phyloP scores from a whole-genome alignment of 2,113 vertebrate species.

The Caretta caretta region DNA sequence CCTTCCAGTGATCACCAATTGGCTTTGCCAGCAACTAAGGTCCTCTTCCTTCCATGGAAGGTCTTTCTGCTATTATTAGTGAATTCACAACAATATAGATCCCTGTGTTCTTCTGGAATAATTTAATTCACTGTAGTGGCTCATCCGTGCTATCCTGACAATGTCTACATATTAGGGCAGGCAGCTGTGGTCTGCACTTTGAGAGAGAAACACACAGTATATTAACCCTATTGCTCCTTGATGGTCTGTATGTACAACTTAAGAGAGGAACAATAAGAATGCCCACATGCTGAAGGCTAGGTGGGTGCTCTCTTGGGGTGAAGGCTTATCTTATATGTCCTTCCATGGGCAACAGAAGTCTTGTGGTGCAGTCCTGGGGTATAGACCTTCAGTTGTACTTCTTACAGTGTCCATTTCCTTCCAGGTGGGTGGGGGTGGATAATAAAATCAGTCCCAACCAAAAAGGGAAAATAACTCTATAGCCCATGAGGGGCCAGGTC shows the following conservation, averaged over 20 bases:
- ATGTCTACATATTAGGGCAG: too few relatives aligned
- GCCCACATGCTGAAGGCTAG: background rate
- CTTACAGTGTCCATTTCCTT: background rate
- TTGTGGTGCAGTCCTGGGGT: background rate
- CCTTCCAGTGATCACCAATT: too few relatives aligned
- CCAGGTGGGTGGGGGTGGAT: background rate
- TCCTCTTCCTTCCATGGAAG: too few relatives aligned
- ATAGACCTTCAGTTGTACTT: background rate
- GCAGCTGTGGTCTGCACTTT: too few relatives aligned
- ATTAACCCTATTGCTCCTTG: background rate
- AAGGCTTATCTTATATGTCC: background rate
- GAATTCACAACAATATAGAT: too few relatives aligned
- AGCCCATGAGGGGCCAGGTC: background rate
- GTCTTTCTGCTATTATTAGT: too few relatives aligned
- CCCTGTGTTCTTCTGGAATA: too few relatives aligned
- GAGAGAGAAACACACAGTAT: background rate
- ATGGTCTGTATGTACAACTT: background rate
- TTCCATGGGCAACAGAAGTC: background rate
- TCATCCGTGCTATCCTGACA: too few relatives aligned
- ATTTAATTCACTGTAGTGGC: too few relatives aligned
- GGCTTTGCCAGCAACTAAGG: too few relatives aligned
- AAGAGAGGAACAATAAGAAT: background rate
- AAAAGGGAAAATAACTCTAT: background rate
- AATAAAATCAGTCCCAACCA: background rate
- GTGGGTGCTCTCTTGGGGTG: background rate